Conservation (phyloP, 2,797 vertebrate species). For the Sebastes kiyomatsui region DNA sequence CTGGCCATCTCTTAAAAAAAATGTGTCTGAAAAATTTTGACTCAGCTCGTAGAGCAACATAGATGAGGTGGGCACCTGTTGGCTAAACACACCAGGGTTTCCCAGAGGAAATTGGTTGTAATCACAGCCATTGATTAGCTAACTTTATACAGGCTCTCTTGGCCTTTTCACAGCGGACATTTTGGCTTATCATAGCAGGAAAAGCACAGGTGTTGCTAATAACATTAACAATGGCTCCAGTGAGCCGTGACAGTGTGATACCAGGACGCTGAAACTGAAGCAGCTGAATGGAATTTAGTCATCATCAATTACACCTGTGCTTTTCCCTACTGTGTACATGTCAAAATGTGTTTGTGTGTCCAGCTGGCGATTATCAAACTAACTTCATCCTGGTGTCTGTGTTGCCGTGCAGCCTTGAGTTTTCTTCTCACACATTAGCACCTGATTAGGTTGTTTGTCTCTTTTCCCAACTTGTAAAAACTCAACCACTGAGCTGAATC, state of each 20-base stretch:
- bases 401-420: neutral
- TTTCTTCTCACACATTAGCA: neutral
- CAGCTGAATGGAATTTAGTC: neutral
- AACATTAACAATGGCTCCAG: neutral
- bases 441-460: neutral
- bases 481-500: neutral
- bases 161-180: no score
- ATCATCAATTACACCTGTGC: neutral
- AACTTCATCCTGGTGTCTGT: neutral
- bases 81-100: neutral
- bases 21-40: neutral
- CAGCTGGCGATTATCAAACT: neutral
- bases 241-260: neutral
- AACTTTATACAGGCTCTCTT: neutral
- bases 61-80: neutral
- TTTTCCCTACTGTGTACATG: neutral
- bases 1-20: no score
- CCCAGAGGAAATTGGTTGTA: neutral
- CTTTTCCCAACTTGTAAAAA: neutral
- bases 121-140: neutral
- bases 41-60: neutral
- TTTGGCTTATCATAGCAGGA: no score
- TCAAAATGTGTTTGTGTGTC: neutral
- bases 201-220: no score
- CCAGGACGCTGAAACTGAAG: neutral